Base-by-base conservation (phyloP, 2,113 vertebrate genomes). In the Terrapene triunguis region DNA sequence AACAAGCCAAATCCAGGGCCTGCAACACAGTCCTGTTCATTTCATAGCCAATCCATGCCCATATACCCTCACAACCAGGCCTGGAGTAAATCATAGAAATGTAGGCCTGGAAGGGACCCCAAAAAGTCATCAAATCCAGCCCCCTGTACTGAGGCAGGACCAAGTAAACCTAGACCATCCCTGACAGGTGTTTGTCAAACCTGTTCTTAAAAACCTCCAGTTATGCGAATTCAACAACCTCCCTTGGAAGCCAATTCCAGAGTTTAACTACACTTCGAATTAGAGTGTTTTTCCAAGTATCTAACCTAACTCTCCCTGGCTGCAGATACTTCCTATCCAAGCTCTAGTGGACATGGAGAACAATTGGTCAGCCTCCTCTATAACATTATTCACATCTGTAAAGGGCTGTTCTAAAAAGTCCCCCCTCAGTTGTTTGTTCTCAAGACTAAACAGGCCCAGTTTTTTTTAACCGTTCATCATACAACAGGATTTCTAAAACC, bases 21-120 rank as follows among this genome's bases (percentile, higher is more conserved):
- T 29, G 35, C 0, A 0, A 42, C 59, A 88, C 16, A 1, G 5
- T 25, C 42, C 62, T 10, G n/a, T 3, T 0, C 0, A 53, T 22
- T 25, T 27, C 81, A 13, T 44, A 27, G 76, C 9, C 81, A 14
- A 9, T 1, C 84, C 5, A 42, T 3, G 51, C 4, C 35, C 48
- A 3, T 44, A 27, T 16, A 0, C 1, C 47, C 76, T 82, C 51
- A 47, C 0, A 22, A 48, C n/a, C 76, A 48, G 76, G 10, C 51
- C 84, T 13, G 55, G 19, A 53, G 47, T 1, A 50, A 14, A 10
- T 8, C 65, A 32, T 1, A 69, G 65, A 69, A n/a, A 69, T 9
- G 4, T 10, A 38, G 21, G 65, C 17, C 35, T 69, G 65, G n/a
- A 69, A 69, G 65, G 65, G 35, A 21, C 35, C 19, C 65, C 62